Conservation (phyloP, 2,888 invertebrate genomes). For the Hybos culiciformis region DNA sequence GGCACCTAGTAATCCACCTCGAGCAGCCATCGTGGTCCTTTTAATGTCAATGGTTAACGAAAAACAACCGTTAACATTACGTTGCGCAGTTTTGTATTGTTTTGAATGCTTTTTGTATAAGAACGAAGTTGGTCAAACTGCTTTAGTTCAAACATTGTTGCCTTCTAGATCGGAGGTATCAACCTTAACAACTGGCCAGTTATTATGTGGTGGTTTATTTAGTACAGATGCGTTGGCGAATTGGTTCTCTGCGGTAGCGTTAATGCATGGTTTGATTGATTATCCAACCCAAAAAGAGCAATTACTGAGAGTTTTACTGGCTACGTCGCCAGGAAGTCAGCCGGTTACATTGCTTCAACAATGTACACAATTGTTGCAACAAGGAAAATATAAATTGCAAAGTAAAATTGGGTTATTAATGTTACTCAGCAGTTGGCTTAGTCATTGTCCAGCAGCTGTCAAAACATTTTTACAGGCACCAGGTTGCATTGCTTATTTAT, state of each 20-base stretch:
- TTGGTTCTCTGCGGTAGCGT: conserved; percentile 89
- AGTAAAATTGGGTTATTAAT: conserved; percentile 81
- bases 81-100: conserved; percentile 93
- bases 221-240: conserved; percentile 76
- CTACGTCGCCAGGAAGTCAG: conserved; percentile 66
- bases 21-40: conserved; percentile 86
- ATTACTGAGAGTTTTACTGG: conserved; percentile 76
- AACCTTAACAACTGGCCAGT: conserved; percentile 65
- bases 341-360: conserved; percentile 86
- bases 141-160: conserved; percentile 80
- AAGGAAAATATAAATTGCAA: conserved; percentile 48
- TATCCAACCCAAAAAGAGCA: conserved; percentile 80
- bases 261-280: conserved; percentile 81
- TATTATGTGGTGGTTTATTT: conserved; percentile 86
- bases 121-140: conserved; percentile 78
- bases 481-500: conserved; percentile 72
- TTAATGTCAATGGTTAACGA: conserved; percentile 98
- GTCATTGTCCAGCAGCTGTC: conserved; percentile 71
- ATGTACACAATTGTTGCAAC: conserved; percentile 70
- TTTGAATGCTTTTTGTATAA: conserved; percentile 92
- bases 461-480: conserved; percentile 64
- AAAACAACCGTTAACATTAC: conserved; percentile 78
- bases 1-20: conserved; percentile 86
- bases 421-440: conserved; percentile 78
- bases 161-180: conserved; percentile 70